Percentiles rank a stretch among this genome's conserved stretches.
Conservation (phyloP, 2,797 vertebrate genomes). For the Acanthurus tractus region DNA sequence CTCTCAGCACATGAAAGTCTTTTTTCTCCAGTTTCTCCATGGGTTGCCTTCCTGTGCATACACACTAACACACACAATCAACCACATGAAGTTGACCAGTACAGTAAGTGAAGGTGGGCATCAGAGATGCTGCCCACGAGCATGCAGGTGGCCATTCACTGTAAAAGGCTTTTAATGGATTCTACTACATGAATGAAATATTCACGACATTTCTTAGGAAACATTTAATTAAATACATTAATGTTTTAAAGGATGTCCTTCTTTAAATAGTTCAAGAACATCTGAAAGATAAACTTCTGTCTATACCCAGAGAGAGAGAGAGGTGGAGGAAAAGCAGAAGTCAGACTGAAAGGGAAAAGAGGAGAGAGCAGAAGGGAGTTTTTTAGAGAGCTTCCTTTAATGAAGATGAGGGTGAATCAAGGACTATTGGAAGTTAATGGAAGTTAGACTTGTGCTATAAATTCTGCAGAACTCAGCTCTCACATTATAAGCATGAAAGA, state of each 20-base stretch:
- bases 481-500: slow-evolving; percentile 16
- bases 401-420: slow-evolving; percentile 40
- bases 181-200: slow-evolving; percentile 63
- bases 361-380: slow-evolving; percentile 1
- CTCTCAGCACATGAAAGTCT: slow-evolving; percentile 23
- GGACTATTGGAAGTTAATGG: slow-evolving; percentile 45
- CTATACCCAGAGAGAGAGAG: slow-evolving; percentile 19
- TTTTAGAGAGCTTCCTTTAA: slow-evolving; percentile 12
- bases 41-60: background rate
- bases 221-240: slow-evolving; percentile 76
- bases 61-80: slow-evolving; percentile 3
- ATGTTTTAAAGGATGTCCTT: slow-evolving; percentile 69
- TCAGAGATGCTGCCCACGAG: slow-evolving; percentile 8
- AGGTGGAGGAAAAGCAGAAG: slow-evolving; percentile 21
- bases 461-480: slow-evolving; percentile 33
- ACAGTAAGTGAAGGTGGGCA: slow-evolving; percentile 19
- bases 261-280: slow-evolving; percentile 69
- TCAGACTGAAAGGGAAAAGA: background rate
- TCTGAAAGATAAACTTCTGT: slow-evolving; percentile 69
- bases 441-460: slow-evolving; percentile 33
- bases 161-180: slow-evolving; percentile 69
- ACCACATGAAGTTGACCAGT: background rate
- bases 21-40: background rate
- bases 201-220: slow-evolving; percentile 67
- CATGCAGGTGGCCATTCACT: slow-evolving; percentile 40